Evolutionary conservation across 2,113 vertebrate genomes (phyloP).

Genomic region (Plecturocebus donacophilus): DNA sequence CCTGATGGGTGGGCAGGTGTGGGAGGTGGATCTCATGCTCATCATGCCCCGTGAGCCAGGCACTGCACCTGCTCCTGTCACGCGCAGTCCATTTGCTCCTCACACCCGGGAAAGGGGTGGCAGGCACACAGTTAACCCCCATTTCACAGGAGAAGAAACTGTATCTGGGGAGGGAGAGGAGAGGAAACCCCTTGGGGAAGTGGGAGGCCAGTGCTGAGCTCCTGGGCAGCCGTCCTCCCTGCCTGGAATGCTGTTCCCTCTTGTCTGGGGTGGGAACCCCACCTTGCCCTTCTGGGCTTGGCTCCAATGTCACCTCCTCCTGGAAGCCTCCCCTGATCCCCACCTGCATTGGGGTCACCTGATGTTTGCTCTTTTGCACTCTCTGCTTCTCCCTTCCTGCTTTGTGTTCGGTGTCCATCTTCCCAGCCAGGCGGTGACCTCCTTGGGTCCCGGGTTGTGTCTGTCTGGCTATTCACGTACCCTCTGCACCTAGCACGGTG

Average conservation of each 20-base stretch:
- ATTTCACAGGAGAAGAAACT: neutral
- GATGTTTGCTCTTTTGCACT: neutral
- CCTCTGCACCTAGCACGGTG: neutral
- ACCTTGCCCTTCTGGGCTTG: neutral
- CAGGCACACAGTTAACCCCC: neutral
- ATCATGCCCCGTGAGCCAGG: fast-evolving
- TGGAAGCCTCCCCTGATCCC: neutral
- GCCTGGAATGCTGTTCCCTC: neutral
- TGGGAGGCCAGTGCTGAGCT: neutral
- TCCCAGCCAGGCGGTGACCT: fast-evolving
- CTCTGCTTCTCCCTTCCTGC: neutral
- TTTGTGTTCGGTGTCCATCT: neutral
- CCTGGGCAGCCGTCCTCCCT: neutral
- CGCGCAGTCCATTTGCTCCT: neutral
- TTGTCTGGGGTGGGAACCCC: neutral
- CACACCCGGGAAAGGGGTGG: neutral
- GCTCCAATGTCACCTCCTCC: neutral
- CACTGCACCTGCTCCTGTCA: too few relatives aligned
- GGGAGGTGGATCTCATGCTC: neutral
- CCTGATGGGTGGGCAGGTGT: too few relatives aligned
- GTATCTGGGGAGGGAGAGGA: neutral
- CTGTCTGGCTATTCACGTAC: too few relatives aligned
- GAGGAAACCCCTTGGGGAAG: neutral
- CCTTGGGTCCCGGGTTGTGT: neutral
- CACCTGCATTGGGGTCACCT: neutral